phyloP scores from a whole-genome alignment of 64 coral and sea anemone genomes.

The Porites australiensis region DNA sequence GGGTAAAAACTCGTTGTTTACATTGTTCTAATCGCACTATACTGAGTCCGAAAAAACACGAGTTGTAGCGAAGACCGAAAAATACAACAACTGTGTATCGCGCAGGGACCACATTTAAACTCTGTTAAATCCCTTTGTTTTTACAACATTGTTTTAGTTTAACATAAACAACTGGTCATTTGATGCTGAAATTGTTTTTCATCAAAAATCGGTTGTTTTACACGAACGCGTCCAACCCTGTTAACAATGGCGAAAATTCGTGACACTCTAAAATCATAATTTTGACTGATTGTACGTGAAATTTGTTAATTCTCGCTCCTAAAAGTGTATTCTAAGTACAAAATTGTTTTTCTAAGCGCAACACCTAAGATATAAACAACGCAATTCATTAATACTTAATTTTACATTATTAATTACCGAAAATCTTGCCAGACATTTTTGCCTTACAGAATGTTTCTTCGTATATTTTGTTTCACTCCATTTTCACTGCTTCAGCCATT shows the following conservation, averaged over 20 bases:
- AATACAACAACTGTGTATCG: no score
- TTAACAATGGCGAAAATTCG: no score
- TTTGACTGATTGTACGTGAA: background rate
- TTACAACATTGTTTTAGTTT: background rate
- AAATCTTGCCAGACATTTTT: background rate
- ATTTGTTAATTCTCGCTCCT: background rate
- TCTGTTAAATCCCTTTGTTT: background rate
- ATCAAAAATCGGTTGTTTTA: no score
- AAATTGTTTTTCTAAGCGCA: background rate
- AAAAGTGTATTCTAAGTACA: background rate
- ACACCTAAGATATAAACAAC: background rate
- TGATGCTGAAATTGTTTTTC: background rate
- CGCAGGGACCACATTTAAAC: background rate
- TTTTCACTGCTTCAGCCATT: no score
- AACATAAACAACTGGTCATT: background rate
- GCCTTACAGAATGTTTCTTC: no score
- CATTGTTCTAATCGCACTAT: no score
- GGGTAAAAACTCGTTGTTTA: background rate
- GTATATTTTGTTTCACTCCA: no score
- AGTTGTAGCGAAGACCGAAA: no score
- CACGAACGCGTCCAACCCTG: no score
- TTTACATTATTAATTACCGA: constrained; percentile 22
- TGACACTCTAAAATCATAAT: background rate
- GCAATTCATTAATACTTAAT: background rate
- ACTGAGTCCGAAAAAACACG: no score